phyloP scores from a whole-genome alignment of 2,113 vertebrate genomes.

The Charina bottae region DNA sequence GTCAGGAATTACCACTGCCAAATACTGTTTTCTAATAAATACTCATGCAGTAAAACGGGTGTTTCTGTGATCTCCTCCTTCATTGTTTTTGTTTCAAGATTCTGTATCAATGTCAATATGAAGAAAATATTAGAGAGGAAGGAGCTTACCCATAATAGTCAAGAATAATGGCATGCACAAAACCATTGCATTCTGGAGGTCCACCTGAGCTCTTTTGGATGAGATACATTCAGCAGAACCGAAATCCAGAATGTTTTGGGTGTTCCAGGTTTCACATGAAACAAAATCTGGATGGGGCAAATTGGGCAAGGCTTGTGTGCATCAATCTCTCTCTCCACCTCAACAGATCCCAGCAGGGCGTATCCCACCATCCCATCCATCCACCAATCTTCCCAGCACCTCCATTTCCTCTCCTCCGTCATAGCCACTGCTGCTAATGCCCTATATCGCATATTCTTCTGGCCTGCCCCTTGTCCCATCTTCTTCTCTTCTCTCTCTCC shows the following conservation, averaged over 20 bases:
- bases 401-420: background rate
- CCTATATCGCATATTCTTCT: background rate
- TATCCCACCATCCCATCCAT: too few relatives aligned
- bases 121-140: background rate
- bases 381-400: background rate
- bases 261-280: too few relatives aligned
- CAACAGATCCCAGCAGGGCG: too few relatives aligned
- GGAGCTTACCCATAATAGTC: background rate
- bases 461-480: background rate
- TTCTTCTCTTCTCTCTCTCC: background rate
- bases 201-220: too few relatives aligned
- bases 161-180: too few relatives aligned
- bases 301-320: too few relatives aligned
- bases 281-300: too few relatives aligned
- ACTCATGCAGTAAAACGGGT: background rate
- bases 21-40: background rate
- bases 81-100: background rate
- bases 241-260: too few relatives aligned
- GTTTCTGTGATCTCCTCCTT: background rate
- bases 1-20: background rate
- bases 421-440: too few relatives aligned
- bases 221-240: too few relatives aligned
- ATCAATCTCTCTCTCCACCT: too few relatives aligned
- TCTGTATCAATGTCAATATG: background rate
- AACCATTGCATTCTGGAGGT: too few relatives aligned